Base-by-base conservation (phyloP, 2,797 vertebrate genomes). In the Acanthurus leucopareius region DNA sequence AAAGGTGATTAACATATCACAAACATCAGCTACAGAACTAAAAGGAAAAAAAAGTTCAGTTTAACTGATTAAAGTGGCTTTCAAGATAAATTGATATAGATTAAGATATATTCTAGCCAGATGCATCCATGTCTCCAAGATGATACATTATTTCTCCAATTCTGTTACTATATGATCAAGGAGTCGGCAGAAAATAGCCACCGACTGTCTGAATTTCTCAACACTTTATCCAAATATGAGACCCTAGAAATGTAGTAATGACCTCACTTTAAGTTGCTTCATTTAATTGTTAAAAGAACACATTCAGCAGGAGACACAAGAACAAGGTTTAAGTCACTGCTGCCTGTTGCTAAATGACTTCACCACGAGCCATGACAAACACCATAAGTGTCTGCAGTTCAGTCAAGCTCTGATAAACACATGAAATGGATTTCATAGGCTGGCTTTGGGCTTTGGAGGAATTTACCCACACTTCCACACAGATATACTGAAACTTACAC, bases 391-490 rank as follows among this genome's bases (percentile, higher is more conserved):
- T 75, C 81, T 35, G 83, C 58, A 70, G 84, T 77, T 49, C 47
- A 16, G 74, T 88, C 82, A 82, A 56, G 81, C 83, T 86, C 78
- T 32, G 82, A 67, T 80, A 77, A 86, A 61, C 80, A 73, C 69
- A 32, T 78, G 73, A 89, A 83, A 86, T 87, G 75, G 56, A 64
- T 85, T 91, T 87, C 77, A 82, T 70, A 47, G 62, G 56, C 72
- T 45, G 22, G 69, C 59, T 78, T 68, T 51, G 22, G 49, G 75
- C 28, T 68, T 77, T 74, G 47, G 14, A 47, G 25, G 19, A 64
- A 79, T 88, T 78, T 69, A 66, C 67, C 42, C 14, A 75, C 56
- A 61, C 22, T 71, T 73, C 15, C 35, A 52, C 53, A 72, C 10
- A 20, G 10, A 68, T 25, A 54, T 35, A 68, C 38, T 40, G 48